These are phyloP conservation scores for Phanerotoma sp. DNA, from an alignment of 2,888 invertebrate genomes.

Conservation along the genomic window DNA sequence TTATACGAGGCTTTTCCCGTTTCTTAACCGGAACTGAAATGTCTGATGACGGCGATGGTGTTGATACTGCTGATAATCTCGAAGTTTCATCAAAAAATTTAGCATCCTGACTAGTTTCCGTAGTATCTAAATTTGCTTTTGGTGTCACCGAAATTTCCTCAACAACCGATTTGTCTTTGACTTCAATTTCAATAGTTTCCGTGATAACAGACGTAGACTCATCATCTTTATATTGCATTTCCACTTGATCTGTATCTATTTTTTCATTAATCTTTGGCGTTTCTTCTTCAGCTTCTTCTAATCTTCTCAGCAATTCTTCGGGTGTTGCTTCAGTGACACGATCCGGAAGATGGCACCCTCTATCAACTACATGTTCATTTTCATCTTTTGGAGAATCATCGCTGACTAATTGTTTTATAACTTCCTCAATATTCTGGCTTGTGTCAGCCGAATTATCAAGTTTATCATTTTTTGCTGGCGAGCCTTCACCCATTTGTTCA, in stretches of 20 bases:
- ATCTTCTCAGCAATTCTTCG: slow-evolving; percentile 22
- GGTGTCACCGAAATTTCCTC: not conserved
- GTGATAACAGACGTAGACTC: not conserved
- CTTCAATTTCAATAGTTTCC: not conserved
- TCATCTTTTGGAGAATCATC: no score
- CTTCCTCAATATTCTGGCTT: no score
- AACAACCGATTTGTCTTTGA: slow-evolving; percentile 6
- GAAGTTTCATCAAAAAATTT: not conserved
- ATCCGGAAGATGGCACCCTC: no score
- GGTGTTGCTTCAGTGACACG: no score
- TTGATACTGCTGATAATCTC: slow-evolving; percentile 29
- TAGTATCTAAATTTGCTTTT: not conserved
- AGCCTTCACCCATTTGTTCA: not conserved
- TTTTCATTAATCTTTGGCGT: slow-evolving; percentile 24
- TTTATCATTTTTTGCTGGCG: no score
- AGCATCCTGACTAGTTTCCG: not conserved
- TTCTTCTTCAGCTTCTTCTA: slow-evolving; percentile 17
- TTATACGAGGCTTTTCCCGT: slow-evolving; percentile 55
- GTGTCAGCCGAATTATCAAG: no score
- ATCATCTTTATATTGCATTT: not conserved
- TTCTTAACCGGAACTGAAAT: slow-evolving; percentile 50
- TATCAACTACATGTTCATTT: no score
- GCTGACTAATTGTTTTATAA: no score
- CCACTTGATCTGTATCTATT: slow-evolving; percentile 9
- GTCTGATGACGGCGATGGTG: slow-evolving; percentile 40